A percentile compares a stretch with the other conserved stretches of the same genome.
phyloP scores from a whole-genome alignment of 2,888 invertebrate species.

The Entomobrya proxima region DNA sequence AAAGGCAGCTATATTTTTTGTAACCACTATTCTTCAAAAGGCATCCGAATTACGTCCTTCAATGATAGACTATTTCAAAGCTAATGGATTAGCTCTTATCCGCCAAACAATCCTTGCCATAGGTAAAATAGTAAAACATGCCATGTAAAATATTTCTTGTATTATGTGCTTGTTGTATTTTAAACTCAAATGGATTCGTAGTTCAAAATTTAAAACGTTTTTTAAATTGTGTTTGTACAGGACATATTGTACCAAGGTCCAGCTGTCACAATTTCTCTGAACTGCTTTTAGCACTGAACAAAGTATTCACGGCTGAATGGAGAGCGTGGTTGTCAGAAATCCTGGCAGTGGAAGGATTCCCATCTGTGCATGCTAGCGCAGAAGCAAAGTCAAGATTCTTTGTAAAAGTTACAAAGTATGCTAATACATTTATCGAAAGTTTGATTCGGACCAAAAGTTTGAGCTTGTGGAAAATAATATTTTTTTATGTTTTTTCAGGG shows the following conservation, averaged over 20 bases:
- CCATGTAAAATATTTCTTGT: too few relatives aligned
- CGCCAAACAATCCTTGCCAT: conserved; percentile 71
- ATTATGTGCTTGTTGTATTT: too few relatives aligned
- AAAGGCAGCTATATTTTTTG: conserved; percentile 71
- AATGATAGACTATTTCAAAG: conserved; percentile 68
- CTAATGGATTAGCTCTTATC: conserved; percentile 66
- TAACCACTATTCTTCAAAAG: conserved; percentile 68
- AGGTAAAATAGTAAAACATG: too few relatives aligned
- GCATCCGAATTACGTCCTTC: conserved; percentile 62
- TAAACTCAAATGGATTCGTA: too few relatives aligned
- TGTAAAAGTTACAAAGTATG: conserved; percentile 72
- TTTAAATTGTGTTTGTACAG: conserved; percentile 29
- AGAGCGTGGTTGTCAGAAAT: conserved; percentile 72
- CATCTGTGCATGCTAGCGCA: conserved; percentile 68
- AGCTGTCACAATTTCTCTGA: conserved; percentile 74
- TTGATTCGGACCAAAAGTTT: not conserved
- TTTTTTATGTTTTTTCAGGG: conserved; percentile 55
- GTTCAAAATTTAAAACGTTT: not conserved
- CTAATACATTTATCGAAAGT: not conserved
- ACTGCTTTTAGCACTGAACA: conserved; percentile 69
- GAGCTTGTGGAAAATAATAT: too few relatives aligned
- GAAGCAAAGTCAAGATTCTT: conserved; percentile 72
- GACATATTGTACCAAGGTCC: conserved; percentile 71
- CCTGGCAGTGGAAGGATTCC: conserved; percentile 71
- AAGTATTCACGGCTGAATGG: conserved; percentile 70